Evolutionary conservation across 2,113 vertebrate species (phyloP), one percentile per base, ranked within the genome.

Genomic region (Galbula dea): DNA sequence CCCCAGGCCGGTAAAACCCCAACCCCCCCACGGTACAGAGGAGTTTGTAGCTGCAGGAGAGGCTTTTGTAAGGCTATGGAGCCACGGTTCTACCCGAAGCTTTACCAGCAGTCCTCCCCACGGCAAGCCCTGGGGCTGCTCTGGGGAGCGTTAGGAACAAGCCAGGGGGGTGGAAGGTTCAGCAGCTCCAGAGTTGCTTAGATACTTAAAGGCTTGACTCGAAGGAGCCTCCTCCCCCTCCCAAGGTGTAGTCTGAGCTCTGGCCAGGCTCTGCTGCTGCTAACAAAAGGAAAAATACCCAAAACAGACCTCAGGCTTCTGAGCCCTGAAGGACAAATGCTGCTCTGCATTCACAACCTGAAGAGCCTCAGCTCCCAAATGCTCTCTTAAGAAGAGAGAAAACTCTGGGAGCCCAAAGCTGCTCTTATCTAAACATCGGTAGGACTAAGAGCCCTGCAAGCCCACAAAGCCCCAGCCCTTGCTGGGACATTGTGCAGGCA

Each of bases 1-100:
- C 26, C 8, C 0, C 24, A 46, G 39, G 73, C 52, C 6, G 36
- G 22, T 2, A 27, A 34, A 34, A 3, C 67, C 54, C 43, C 45
- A 24, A 10, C 3, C 68, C 62, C 43, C 19, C 7, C 24, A 2
- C 7, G 2, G 1, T 1, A 15, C 22, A 10, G 15, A 34, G 26
- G 23, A 22, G 52, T 10, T 24, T 15, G 18, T 7, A 23, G 19
- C 32, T n/a, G 26, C 61, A 54, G 14, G 22, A 32, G 74, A 86
- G 21, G 4, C 2, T 37, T 66, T 48, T 74, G 16, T 37, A 68
- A 49, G 30, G 32, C 23, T 37, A 5, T 1, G 14, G 36, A 61
- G 4, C 17, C 32, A 7, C 1, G 24, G 19, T 62, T 52, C 16
- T 5, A 37, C 14, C 22, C 6, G 13, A 61, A n/a, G n/a, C n/a